Evolutionary conservation across 2,888 invertebrate genomes (phyloP).

Genomic region (Leptogaster cylindrica): DNA sequence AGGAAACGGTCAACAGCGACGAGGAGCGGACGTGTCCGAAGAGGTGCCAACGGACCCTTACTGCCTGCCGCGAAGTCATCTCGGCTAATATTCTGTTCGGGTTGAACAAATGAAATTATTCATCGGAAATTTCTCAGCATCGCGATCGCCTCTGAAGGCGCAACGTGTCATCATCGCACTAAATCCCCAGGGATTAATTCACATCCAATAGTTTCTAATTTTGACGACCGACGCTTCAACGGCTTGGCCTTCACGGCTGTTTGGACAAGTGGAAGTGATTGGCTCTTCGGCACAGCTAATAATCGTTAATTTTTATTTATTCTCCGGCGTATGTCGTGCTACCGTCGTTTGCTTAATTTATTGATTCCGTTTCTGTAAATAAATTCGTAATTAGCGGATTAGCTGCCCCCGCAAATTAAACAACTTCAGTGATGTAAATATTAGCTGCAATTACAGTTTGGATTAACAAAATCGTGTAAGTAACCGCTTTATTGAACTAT

Average conservation of each 20-base stretch:
- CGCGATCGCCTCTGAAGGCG: constrained; percentile 3
- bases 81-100: not conserved
- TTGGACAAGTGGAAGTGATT: constrained; percentile 28
- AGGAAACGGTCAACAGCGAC: constrained; percentile 23
- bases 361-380: constrained; percentile 7
- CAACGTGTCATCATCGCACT: constrained; percentile 14
- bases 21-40: constrained; percentile 23
- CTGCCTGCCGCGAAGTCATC: not conserved
- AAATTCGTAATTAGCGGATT: not conserved
- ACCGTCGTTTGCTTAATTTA: constrained; percentile 8
- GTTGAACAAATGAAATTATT: not conserved
- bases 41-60: not conserved
- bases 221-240: constrained; percentile 5
- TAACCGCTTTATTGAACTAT: no score
- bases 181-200: not conserved
- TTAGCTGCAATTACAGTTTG: no score
- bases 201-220: constrained; percentile 10
- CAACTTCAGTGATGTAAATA: no score
- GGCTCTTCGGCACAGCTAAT: constrained; percentile 8
- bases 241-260: constrained; percentile 6
- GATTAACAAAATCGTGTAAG: no score
- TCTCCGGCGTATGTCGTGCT: not conserved
- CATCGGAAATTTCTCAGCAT: constrained; percentile 11
- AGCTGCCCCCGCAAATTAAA: not conserved
- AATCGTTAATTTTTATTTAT: constrained; percentile 17